phyloP scores from a whole-genome alignment of 2,888 invertebrate genomes.

The Melipona beecheii region DNA sequence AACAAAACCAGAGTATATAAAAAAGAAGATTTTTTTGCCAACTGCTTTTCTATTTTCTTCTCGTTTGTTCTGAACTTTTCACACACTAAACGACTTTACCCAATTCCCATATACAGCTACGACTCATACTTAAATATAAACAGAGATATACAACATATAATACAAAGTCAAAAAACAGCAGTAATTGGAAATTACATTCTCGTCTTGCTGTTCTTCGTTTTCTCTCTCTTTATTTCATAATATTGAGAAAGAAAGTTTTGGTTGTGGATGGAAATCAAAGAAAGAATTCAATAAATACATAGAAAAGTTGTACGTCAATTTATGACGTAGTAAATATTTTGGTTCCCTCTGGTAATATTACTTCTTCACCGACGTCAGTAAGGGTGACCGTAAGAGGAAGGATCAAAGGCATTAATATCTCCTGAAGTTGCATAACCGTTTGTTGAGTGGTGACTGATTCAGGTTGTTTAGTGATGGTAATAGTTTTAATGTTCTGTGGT shows the following conservation, averaged over 20 bases:
- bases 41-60: background rate
- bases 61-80: background rate
- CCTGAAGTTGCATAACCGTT: constrained; percentile 79
- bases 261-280: background rate
- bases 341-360: constrained; percentile 81
- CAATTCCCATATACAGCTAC: background rate
- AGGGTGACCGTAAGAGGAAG: constrained; percentile 81
- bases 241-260: background rate
- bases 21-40: background rate
- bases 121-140: constrained; percentile 46
- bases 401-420: constrained; percentile 82
- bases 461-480: constrained; percentile 79
- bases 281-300: background rate
- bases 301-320: constrained; percentile 29
- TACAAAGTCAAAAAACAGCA: constrained; percentile 64
- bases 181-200: constrained; percentile 10
- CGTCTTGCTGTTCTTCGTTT: background rate
- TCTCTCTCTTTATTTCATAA: background rate
- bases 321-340: constrained; percentile 82
- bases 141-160: constrained; percentile 71
- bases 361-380: constrained; percentile 81
- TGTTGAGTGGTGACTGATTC: constrained; percentile 76
- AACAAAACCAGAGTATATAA: background rate
- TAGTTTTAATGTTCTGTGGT: constrained; percentile 80
- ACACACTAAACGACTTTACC: constrained; percentile 2